Evolutionary conservation across 2,113 vertebrate species (phyloP).

Genomic region (Nerophis lumbriciformis): DNA sequence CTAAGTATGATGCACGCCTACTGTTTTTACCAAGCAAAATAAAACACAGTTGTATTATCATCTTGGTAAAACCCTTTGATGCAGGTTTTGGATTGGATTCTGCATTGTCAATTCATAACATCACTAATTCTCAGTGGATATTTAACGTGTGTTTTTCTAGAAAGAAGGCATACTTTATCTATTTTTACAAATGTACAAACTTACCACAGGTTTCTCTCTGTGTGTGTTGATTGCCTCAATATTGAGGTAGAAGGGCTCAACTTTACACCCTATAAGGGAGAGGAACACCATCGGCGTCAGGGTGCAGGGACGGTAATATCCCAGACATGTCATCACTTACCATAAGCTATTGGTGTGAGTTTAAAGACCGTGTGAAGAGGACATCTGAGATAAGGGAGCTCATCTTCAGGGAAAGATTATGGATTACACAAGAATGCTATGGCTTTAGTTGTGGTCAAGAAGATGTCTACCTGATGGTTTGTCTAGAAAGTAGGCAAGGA

Average conservation of each 20-base stretch:
- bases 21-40: too few relatives aligned
- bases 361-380: slow-evolving; percentile 92
- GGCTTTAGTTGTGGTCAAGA: too few relatives aligned
- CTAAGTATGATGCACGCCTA: not conserved
- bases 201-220: slow-evolving; percentile 79
- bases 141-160: not conserved
- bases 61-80: too few relatives aligned
- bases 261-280: slow-evolving; percentile 75
- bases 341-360: slow-evolving; percentile 90
- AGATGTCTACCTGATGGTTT: slow-evolving; percentile 80
- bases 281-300: slow-evolving; percentile 16
- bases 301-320: not conserved
- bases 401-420: slow-evolving; percentile 64
- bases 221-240: slow-evolving; percentile 89
- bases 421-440: not conserved
- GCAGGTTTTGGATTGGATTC: too few relatives aligned
- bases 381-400: slow-evolving; percentile 91
- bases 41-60: too few relatives aligned
- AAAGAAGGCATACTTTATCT: too few relatives aligned
- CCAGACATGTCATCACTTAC: slow-evolving; percentile 60
- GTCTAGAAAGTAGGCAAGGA: slow-evolving; percentile 91
- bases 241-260: slow-evolving; percentile 84
- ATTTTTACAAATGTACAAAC: not conserved
- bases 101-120: too few relatives aligned
- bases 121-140: not conserved